Base-by-base conservation (phyloP, 2,113 vertebrate genomes). In the Dasyurus viverrinus region DNA sequence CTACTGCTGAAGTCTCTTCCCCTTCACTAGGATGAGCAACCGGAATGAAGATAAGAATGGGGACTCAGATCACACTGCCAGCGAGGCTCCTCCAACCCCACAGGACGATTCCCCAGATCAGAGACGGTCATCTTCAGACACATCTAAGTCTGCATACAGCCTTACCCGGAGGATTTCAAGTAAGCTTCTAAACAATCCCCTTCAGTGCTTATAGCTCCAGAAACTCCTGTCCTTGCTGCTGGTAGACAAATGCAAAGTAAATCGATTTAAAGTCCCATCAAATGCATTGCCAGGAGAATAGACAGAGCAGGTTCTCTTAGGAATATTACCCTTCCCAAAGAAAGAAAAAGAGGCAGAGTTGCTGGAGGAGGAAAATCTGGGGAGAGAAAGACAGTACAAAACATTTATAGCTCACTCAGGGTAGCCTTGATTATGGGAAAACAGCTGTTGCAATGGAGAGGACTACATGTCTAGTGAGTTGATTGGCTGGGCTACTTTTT, bases 161-260 rank as follows among this genome's bases (percentile, higher is more conserved):
- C 98, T 99, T 97, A 99, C 98, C 0, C 98, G 99, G 89, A 98
- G 99, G 54, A 98, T 99, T 93, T 99, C 99, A 53, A 99, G 99
- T 99, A 98, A 98, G 99, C 93, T 0, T 92, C 30, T 90, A 50
- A 19, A 55, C 50, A 0, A 36, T 24, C 42, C 24, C 42, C 0
- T 8, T 22, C 2, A 2, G 50, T 91, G 91, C 47, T 50, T 50
- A 23, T 0, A 9, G 46, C 52, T 30, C 3, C 0, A 8, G 60
- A 12, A 0, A 5, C 10, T 19, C 42, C 60, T 60, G 8, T 50
- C 52, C 42, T 1, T 16, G 24, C 30, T 23, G 22, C n/a, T 30
- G 19, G 36, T 46, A 50, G 47, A 25, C 26, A 50, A 46, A 12
- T 10, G n/a, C 5, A 8, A 91, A 52, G 89, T 48, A 89, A 26